phyloP scores from a whole-genome alignment of 2,113 vertebrate genomes.

The Noctilio leporinus region DNA sequence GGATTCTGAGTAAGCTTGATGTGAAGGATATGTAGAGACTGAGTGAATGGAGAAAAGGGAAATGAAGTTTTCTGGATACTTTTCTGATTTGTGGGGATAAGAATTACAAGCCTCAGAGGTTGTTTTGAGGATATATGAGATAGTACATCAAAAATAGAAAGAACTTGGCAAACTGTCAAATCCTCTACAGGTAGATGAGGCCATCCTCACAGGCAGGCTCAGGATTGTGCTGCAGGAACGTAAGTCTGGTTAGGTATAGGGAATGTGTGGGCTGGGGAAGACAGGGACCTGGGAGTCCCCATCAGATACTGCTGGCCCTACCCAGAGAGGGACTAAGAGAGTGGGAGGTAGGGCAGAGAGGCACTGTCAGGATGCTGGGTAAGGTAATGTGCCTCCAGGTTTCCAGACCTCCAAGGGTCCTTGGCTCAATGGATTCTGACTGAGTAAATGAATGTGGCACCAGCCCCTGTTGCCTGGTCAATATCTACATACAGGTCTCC shows the following conservation, averaged over 20 bases:
- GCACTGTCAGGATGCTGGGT: not conserved
- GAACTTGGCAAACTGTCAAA: not conserved
- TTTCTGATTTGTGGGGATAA: not conserved
- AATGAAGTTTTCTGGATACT: not conserved
- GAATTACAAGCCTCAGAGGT: not conserved
- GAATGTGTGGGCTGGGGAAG: not conserved
- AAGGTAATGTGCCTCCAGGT: fast-evolving
- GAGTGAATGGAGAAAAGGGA: no score
- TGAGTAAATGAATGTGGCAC: not conserved
- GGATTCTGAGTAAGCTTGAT: not conserved
- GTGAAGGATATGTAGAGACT: not conserved
- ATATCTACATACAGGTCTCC: not conserved
- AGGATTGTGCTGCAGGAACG: not conserved
- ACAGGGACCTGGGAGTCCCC: not conserved
- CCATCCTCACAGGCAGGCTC: not conserved
- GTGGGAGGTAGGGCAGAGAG: not conserved
- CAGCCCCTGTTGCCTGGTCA: not conserved
- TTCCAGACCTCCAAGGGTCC: not conserved
- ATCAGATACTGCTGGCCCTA: not conserved
- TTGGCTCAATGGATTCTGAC: not conserved
- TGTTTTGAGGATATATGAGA: not conserved
- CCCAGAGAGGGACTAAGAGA: not conserved
- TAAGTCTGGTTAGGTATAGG: not conserved
- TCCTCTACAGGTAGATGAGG: not conserved
- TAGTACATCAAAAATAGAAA: not conserved